Percentiles rank a stretch among this genome's conserved stretches.
phyloP scores from a whole-genome alignment of 1,140 invertebrate genomes.

The Lucilia sericata region DNA sequence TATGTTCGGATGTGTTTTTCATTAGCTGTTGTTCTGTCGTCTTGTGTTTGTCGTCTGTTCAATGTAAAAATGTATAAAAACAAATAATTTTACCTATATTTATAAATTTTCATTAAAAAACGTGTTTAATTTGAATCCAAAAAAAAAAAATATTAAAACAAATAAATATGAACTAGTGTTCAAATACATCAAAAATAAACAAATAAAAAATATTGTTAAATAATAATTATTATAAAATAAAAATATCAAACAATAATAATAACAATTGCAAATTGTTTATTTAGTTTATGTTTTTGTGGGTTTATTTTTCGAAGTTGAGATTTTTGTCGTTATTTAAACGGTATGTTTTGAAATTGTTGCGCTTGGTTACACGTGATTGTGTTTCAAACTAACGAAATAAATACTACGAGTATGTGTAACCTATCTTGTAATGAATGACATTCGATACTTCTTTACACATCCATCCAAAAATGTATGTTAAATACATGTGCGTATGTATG shows the following conservation, averaged over 20 bases:
- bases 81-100: neutral
- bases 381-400: neutral
- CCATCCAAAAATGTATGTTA: neutral
- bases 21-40: neutral
- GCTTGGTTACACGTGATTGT: constrained; percentile 32
- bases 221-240: neutral
- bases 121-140: neutral
- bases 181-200: no score
- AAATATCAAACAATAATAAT: neutral
- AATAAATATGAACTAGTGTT: neutral
- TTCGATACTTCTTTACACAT: constrained; percentile 10
- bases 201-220: neutral
- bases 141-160: no score
- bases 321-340: neutral
- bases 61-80: neutral
- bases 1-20: constrained; percentile 7
- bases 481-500: no score
- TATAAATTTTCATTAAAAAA: neutral
- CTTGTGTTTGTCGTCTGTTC: neutral
- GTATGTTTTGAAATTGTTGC: constrained; percentile 37
- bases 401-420: neutral
- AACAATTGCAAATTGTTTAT: neutral
- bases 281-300: neutral
- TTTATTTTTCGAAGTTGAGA: neutral
- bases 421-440: neutral